These are phyloP conservation scores for Lycia hirtaria DNA, from an alignment of 2,888 invertebrate species.

Conservation along the genomic window DNA sequence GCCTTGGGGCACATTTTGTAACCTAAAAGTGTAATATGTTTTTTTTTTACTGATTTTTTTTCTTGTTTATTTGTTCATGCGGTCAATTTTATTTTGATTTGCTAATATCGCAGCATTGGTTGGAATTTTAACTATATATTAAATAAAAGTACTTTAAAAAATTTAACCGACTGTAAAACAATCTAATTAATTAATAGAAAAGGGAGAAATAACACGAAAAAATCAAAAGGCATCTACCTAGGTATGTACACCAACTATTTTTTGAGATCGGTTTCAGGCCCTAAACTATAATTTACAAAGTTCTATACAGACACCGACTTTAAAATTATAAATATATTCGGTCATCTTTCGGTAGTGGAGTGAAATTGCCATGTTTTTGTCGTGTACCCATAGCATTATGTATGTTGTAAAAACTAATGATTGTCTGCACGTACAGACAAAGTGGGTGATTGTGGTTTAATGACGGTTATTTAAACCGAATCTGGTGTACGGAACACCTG, in stretches of 20 bases:
- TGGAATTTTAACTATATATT: not conserved
- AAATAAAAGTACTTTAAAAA: not conserved
- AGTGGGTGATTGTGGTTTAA: conserved; percentile 65
- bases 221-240: too few species aligned
- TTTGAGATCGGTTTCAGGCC: too few species aligned
- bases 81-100: too few species aligned
- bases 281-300: too few species aligned
- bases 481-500: conserved; percentile 57
- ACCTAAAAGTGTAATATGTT: not conserved
- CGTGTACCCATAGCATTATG: conserved; percentile 44
- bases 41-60: too few species aligned
- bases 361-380: not conserved
- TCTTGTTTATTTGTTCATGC: too few species aligned
- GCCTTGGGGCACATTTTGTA: conserved; percentile 20
- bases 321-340: too few species aligned
- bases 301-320: too few species aligned
- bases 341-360: not conserved
- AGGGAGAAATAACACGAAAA: too few species aligned
- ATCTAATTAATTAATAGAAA: too few species aligned
- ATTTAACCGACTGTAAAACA: too few species aligned
- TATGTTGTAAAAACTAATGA: conserved; percentile 48
- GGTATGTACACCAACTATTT: too few species aligned
- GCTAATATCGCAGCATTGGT: not conserved
- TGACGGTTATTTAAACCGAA: conserved; percentile 64
- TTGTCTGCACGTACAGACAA: conserved; percentile 54